Base-by-base conservation (phyloP, 2,113 vertebrate genomes). In the Porphyrio hochstetteri region DNA sequence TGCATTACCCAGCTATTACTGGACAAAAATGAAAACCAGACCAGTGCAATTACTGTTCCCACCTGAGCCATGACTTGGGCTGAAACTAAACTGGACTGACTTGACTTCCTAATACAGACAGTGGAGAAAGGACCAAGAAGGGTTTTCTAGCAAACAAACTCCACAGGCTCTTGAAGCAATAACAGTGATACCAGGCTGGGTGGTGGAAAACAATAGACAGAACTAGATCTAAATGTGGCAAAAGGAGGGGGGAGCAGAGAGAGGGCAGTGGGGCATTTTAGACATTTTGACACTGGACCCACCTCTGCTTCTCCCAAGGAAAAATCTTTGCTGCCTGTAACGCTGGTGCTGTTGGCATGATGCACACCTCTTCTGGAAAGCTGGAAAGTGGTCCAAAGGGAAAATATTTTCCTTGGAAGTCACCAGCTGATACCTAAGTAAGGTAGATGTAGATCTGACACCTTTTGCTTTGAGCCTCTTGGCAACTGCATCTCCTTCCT, bases 371-470 rank as follows among this genome's bases (percentile, higher is more conserved):
- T 86, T 42, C 67, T 75, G 91, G 60, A 78, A 57, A 89, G n/a
- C 64, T 92, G 80, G 65, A 86, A 78, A 88, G 61, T 27, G 77
- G 82, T 86, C 82, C 46, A 27, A 46, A 94, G 88, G 82, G 68
- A 88, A 96, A 95, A 96, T 93, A 86, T 96, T 97, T 94, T 70
- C 79, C 3, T 92, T 96, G 95, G 90, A 94, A 95, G 60, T 14
- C 90, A 42, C 33, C 67, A 2, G 65, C 52, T 52, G 93, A 96
- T 78, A 19, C 5, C 90, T 94, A 15, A 48, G 92, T 33, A 31
- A 81, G 90, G 95, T 92, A 95, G 93, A 96, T 95, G 82, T 72
- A 71, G 92, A 42, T 52, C 7, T 88, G 88, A 77, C 79, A 65
- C 75, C 75, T 90, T 86, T 44, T 90, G 90, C 94, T 92, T 63